A percentile compares a stretch with the other conserved stretches of the same genome.
phyloP scores from a whole-genome alignment of 2,113 vertebrate genomes.

The Athene noctua region DNA sequence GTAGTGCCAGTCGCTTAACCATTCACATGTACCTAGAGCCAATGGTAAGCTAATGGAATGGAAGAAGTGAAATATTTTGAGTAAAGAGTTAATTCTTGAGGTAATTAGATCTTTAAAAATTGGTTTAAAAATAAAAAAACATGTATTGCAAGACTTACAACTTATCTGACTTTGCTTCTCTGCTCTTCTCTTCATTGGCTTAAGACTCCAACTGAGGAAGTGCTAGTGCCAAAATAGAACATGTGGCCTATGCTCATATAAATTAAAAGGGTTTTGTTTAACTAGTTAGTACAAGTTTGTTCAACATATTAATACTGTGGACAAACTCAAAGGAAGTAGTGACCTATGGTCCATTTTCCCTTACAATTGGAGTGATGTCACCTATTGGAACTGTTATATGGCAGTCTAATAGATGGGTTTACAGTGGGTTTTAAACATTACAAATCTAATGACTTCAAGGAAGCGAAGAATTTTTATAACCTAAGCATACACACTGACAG shows the following conservation, averaged over 20 bases:
- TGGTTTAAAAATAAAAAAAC: neutral
- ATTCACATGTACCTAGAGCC: fast-evolving
- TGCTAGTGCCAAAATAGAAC: fast-evolving
- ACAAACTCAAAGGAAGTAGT: neutral
- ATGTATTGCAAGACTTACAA: neutral
- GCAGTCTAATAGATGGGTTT: neutral
- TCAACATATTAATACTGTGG: neutral
- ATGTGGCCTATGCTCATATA: neutral
- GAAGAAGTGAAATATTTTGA: neutral
- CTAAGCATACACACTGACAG: neutral
- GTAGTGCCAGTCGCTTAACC: neutral
- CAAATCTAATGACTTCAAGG: neutral
- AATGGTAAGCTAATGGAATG: neutral
- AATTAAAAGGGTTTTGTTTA: neutral
- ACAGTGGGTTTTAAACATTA: neutral
- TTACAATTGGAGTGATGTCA: neutral
- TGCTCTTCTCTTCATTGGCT: neutral
- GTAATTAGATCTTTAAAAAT: neutral
- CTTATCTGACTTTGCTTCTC: neutral
- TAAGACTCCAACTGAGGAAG: neutral
- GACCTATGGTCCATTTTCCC: neutral
- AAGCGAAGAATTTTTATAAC: neutral
- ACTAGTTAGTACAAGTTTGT: neutral
- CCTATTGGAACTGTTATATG: neutral
- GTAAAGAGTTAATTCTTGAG: neutral